These are phyloP conservation scores for Arenaria interpres DNA, from an alignment of 2,113 vertebrate genomes.

Conservation along the genomic window DNA sequence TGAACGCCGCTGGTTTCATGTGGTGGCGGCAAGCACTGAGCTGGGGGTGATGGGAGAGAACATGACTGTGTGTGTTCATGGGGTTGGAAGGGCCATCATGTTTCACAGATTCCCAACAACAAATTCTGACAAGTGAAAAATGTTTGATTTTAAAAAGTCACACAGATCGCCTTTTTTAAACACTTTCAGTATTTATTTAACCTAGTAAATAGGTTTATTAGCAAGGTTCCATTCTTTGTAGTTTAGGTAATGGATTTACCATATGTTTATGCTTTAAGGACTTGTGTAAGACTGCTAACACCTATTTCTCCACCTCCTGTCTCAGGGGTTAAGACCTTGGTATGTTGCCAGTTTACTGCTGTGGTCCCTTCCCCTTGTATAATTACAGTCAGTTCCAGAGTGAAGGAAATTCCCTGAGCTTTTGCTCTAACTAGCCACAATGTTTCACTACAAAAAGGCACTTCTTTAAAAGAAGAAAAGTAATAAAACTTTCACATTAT, in stretches of 20 bases:
- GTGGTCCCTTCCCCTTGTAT: slow-evolving; percentile 66
- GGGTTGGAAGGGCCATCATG: slow-evolving; percentile 39
- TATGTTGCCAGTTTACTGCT: slow-evolving; percentile 68
- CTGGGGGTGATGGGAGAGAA: not conserved
- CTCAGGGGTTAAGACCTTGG: slow-evolving; percentile 75
- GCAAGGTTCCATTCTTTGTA: slow-evolving; percentile 81
- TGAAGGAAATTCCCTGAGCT: slow-evolving; percentile 87
- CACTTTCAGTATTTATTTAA: slow-evolving; percentile 81
- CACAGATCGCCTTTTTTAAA: slow-evolving; percentile 73
- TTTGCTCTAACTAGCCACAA: slow-evolving; percentile 77
- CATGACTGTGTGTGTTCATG: slow-evolving; percentile 37
- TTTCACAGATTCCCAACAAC: slow-evolving; percentile 73
- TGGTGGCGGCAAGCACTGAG: not conserved
- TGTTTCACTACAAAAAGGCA: slow-evolving; percentile 76
- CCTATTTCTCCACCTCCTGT: slow-evolving; percentile 78
- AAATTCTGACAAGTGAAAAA: slow-evolving; percentile 81
- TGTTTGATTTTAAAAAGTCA: slow-evolving; percentile 71
- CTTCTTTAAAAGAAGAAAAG: slow-evolving; percentile 81
- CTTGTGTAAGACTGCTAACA: slow-evolving; percentile 70
- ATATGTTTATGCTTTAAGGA: slow-evolving; percentile 81
- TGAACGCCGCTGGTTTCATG: not conserved
- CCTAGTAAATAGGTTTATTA: slow-evolving; percentile 84
- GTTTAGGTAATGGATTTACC: slow-evolving; percentile 81
- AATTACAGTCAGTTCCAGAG: slow-evolving; percentile 80
- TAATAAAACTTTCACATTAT: slow-evolving; percentile 91